Evolutionary conservation across 2,888 invertebrate species (phyloP), one percentile per base, ranked within the genome.

Genomic region (Hemithea aestivaria): DNA sequence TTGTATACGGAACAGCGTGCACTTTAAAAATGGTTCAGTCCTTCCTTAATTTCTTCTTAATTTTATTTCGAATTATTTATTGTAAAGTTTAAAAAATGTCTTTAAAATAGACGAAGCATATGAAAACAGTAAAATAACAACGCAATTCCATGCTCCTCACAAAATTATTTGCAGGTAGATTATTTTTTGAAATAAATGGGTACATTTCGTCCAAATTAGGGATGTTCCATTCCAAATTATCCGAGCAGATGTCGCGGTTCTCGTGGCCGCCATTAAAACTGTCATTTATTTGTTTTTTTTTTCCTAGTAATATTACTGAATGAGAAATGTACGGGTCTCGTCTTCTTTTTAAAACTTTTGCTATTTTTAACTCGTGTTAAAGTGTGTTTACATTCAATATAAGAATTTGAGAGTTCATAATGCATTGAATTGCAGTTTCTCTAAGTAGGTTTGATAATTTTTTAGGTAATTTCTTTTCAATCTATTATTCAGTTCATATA

Each of bases 241-340:
- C 48, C 51, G 22, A 48, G 34, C 66, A 68, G 65, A 66, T 68
- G 65, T 56, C 58, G 54, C 51, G 41, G 48, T 48, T 53, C 53
- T 41, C 50, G 51, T 43, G 50, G 51, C 44, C 40, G 36, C 41
- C 49, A 68, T 66, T 66, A 64, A 63, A 59, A 58, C 33, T 57
- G 54, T 53, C 52, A 50, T 60, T 58, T 58, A 56, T 56, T 43
- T 56, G 52, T 58, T 61, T 66, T 48, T 66, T 65, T 66, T 48
- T 66, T 65, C 64, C 45, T 43, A 41, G 51, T 44, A 49, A 53
- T 53, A 51, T 50, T 48, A 42, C 53, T 21, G 40, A 44, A 50
- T 50, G 47, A 53, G 39, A 48, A 46, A 53, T 43, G 40, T 50
- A 35, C 44, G 38, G 41, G 50, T 39, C 31, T 42, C 35, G 30